Base-by-base conservation (phyloP, 1,140 invertebrate species). In the Drosophila funebris region DNA sequence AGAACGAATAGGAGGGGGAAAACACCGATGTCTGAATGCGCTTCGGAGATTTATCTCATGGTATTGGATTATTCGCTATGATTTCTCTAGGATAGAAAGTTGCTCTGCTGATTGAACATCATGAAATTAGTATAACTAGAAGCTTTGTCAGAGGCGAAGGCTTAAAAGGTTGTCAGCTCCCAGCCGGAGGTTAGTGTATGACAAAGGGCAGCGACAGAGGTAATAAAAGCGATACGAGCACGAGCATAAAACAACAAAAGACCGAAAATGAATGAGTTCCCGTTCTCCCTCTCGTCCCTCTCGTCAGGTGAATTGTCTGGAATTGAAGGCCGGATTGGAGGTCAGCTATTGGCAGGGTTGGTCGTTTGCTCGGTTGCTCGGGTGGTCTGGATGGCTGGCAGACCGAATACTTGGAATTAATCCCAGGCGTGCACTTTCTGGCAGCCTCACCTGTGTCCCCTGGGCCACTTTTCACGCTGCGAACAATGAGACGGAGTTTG, bases 401-500 rank as follows among this genome's bases (percentile, higher is more conserved):
- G 33, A 61, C 29, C 20, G 43, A 27, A 50, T 63, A 46, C 29
- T 57, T 46, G 57, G 58, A 87, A 82, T 85, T 85, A 85, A 82
- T 85, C 82, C 82, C 82, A 54, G 73, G 67, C 39, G 82, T 69
- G 73, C 82, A 85, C 74, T 85, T 87, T 81, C 50, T 44, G 60
- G 57, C 39, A 22, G 44, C 41, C 41, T 29, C 62, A 66, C 52
- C 62, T 72, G 50, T 39, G 31, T 39, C 31, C 14, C 57, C 29
- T 50, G 33, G 33, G 52, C 20, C 20, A 37, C 33, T 61, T 44
- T 31, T 46, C 43, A 60, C 24, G 41, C 27, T 29, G 27, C 24
- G 60, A 46, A 66, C 63, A 69, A 69, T 61, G 57, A 18, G 66
- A 13, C 43, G 37, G 36, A 36, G 11, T 43, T 61, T 68, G 33